Percentiles rank a stretch among this genome's conserved stretches.
phyloP scores from a whole-genome alignment of 2,113 vertebrate genomes.

The Macaca mulatta region DNA sequence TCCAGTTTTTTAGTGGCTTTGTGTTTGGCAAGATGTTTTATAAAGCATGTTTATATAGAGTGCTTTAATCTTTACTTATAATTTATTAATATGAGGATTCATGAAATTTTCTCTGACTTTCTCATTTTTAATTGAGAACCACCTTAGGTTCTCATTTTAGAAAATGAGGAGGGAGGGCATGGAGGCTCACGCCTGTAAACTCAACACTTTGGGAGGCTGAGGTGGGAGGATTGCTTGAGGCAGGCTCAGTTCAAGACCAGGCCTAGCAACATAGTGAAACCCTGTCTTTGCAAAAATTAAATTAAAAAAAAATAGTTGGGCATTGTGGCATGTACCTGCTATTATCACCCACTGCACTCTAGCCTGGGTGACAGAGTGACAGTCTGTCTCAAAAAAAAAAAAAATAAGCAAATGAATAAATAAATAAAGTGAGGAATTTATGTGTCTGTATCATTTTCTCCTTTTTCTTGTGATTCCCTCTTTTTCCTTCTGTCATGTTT shows the following conservation, averaged over 20 bases:
- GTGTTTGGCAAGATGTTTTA: conserved; percentile 1
- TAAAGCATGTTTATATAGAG: neutral
- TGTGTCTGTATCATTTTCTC: neutral
- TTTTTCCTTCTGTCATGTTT: conserved; percentile 2
- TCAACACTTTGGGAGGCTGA: too few relatives aligned
- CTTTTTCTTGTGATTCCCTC: neutral
- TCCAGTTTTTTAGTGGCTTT: conserved; percentile 20
- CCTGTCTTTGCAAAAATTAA: too few relatives aligned
- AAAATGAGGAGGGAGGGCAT: neutral
- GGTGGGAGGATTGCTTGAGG: too few relatives aligned
- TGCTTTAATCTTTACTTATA: neutral
- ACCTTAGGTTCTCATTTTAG: conserved; percentile 6
- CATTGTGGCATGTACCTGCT: too few relatives aligned
- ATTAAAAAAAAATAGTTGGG: too few relatives aligned
- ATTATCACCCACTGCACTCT: too few relatives aligned
- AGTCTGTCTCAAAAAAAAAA: too few relatives aligned
- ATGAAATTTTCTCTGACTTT: neutral
- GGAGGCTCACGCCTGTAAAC: too few relatives aligned
- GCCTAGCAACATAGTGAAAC: too few relatives aligned
- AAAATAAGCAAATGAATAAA: too few relatives aligned
- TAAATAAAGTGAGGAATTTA: neutral
- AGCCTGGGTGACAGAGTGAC: too few relatives aligned
- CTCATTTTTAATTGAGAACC: conserved; percentile 12
- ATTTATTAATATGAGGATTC: neutral
- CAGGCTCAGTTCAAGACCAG: too few relatives aligned